Evolutionary conservation across 2,113 vertebrate genomes (phyloP), one percentile per base, ranked within the genome.

Genomic region (Conger conger): DNA sequence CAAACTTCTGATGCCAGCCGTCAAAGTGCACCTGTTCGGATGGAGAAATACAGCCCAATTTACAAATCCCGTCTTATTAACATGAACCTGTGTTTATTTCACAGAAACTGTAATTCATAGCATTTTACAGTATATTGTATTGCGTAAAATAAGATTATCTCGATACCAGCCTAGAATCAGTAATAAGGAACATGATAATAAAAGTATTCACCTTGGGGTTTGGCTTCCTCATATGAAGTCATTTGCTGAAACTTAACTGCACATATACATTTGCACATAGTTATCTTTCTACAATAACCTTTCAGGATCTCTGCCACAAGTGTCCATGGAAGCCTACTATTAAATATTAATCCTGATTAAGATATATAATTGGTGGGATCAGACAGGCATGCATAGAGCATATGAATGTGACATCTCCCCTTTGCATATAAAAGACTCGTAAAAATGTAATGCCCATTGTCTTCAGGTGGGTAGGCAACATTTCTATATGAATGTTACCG

Each of bases 1-100:
- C 94, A 84, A 94, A 94, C 82, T 93, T 94, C 1, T 91, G 85
- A 1, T 92, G 93, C 95, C 95, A 96, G 84, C 94, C 94, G n/a
- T 95, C 94, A 30, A 93, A 96, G 81, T 93, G 94, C 0, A 95
- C 81, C 95, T 96, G 86, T 17, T 81, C 54, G 84, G 8, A 77
- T 17, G 42, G 57, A 16, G 15, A 50, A 23, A 84, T 11, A 78
- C n/a, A 17, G 17, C 78, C 27, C 27, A 30, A 36, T 42, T n/a
- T 36, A 63, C 35, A 30, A 50, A 53, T 50, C 11, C 79, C 13
- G 36, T 20, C 35, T 42, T 45, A 23, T 27, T 63, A 27, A 23
- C 57, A 63, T 27, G 0, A 63, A 63, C 57, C 0, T 23, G 23
- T 3, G 23, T 27, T 63, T 63, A 27, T 23, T 63, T 63, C 23